phyloP scores from a whole-genome alignment of 2,797 vertebrate genomes.

The Apogon talboti region DNA sequence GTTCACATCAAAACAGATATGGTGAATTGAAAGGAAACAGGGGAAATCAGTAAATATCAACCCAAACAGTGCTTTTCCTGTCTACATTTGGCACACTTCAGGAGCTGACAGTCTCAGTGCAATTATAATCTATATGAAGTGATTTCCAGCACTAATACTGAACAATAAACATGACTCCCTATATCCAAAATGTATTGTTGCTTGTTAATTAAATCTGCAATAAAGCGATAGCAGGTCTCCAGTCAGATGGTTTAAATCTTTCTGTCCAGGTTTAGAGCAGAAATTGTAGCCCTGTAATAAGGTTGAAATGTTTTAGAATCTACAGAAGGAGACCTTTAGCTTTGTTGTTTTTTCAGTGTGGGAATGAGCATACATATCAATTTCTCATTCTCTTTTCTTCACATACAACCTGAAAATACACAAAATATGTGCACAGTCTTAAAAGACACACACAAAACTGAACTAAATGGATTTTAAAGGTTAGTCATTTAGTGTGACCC shows the following conservation, averaged over 20 bases:
- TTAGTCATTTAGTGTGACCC: too few species aligned
- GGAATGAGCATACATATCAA: too few species aligned
- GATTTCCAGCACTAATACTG: not conserved
- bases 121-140: constrained; percentile 10
- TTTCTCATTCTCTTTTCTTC: too few species aligned
- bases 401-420: too few species aligned
- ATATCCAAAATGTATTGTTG: too few species aligned
- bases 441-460: too few species aligned
- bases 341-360: too few species aligned
- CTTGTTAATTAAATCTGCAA: not conserved
- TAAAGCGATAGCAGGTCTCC: not conserved
- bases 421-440: not conserved
- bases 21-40: constrained; percentile 11
- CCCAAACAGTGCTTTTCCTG: constrained; percentile 7
- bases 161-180: constrained; percentile 5
- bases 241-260: constrained; percentile 4
- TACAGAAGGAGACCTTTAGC: not conserved
- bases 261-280: not conserved
- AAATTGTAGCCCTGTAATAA: not conserved
- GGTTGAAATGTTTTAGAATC: not conserved
- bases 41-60: constrained; percentile 22
- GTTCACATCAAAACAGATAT: constrained; percentile 37
- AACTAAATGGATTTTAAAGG: too few species aligned
- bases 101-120: constrained; percentile 14
- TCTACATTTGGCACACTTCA: constrained; percentile 13